phyloP scores from a whole-genome alignment of 2,888 invertebrate genomes.

The Mythimna pallens region DNA sequence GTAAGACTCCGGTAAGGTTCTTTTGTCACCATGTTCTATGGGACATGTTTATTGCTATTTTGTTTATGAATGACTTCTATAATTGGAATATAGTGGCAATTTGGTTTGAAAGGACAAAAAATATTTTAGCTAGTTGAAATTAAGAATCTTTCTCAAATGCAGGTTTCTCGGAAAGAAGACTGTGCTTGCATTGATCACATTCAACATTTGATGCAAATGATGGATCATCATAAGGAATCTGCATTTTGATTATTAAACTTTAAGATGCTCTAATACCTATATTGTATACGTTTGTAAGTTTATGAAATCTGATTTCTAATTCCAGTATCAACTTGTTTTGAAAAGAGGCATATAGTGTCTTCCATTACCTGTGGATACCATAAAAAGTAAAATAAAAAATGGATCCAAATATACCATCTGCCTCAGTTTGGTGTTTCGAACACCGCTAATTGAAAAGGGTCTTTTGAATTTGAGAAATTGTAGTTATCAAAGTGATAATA shows the following conservation, averaged over 20 bases:
- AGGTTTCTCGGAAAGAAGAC: background rate
- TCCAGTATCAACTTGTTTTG: too few relatives aligned
- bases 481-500: slow-evolving; percentile 54
- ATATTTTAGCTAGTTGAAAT: background rate
- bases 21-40: slow-evolving; percentile 49
- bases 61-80: slow-evolving; percentile 2
- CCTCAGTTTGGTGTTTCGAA: slow-evolving; percentile 70
- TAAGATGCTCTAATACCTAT: too few relatives aligned
- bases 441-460: slow-evolving; percentile 80
- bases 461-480: slow-evolving; percentile 51
- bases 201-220: too few relatives aligned
- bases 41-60: slow-evolving; percentile 47
- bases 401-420: slow-evolving; percentile 64
- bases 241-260: too few relatives aligned
- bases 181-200: background rate
- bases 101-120: background rate
- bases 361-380: slow-evolving; percentile 76
- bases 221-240: too few relatives aligned
- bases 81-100: slow-evolving; percentile 7
- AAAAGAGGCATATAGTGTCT: slow-evolving; percentile 36
- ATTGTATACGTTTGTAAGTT: too few relatives aligned
- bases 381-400: slow-evolving; percentile 70
- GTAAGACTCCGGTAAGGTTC: slow-evolving; percentile 30
- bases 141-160: background rate
- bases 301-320: too few relatives aligned